phyloP scores from a whole-genome alignment of 2,888 invertebrate genomes.

The Polydrusus cervinus region DNA sequence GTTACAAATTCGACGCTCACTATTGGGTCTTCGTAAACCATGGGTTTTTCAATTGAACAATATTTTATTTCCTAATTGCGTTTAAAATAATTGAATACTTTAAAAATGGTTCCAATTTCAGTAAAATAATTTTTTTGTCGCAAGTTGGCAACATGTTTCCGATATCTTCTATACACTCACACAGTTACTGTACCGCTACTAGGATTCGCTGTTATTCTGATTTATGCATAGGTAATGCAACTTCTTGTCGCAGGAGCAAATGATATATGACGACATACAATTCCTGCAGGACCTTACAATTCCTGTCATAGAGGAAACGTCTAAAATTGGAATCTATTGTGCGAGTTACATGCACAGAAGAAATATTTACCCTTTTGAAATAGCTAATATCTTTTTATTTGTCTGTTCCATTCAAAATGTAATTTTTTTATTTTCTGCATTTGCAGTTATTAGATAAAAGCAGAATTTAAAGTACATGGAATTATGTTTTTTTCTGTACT shows the following conservation, averaged over 20 bases:
- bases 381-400: neutral
- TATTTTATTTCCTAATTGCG: too few relatives aligned
- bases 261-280: constrained; percentile 39
- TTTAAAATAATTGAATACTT: too few relatives aligned
- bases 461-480: too few relatives aligned
- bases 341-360: constrained; percentile 16
- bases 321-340: constrained; percentile 39
- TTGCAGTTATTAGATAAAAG: neutral
- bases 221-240: constrained; percentile 39
- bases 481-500: too few relatives aligned
- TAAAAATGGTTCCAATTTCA: too few relatives aligned
- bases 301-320: constrained; percentile 26
- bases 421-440: too few relatives aligned
- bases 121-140: too few relatives aligned
- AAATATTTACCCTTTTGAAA: neutral
- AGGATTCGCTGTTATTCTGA: neutral
- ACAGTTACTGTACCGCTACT: neutral
- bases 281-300: constrained; percentile 38
- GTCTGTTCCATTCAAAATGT: neutral
- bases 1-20: too few relatives aligned
- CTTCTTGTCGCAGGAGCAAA: constrained; percentile 32
- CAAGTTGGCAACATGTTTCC: too few relatives aligned
- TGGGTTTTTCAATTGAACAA: too few relatives aligned
- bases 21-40: too few relatives aligned
- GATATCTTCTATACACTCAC: neutral